Conservation (phyloP, 2,888 invertebrate genomes). For the Cyaniris semiargus region DNA sequence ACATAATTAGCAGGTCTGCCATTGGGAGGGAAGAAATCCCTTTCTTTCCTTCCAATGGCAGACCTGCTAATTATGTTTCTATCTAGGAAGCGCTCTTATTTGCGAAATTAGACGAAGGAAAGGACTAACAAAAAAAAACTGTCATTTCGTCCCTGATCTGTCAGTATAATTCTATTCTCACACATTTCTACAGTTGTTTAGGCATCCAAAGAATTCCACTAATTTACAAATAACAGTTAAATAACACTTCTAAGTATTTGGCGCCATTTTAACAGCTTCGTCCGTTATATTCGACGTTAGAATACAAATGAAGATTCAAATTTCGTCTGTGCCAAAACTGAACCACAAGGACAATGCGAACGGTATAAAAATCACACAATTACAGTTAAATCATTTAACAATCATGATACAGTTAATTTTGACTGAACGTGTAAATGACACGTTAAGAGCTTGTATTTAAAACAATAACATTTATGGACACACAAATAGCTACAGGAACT, state of each 20-base stretch:
- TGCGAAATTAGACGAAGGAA: too few species aligned
- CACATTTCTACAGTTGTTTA: too few species aligned
- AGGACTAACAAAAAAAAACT: too few species aligned
- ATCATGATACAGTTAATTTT: not conserved
- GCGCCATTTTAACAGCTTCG: conserved; percentile 35
- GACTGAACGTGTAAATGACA: not conserved
- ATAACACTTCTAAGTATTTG: conserved; percentile 21
- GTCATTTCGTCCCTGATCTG: too few species aligned
- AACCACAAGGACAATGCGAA: conserved; percentile 4
- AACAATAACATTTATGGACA: not conserved
- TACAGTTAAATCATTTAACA: not conserved
- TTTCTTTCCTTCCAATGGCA: too few species aligned
- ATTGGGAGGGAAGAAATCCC: too few species aligned
- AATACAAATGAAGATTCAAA: conserved; percentile 48
- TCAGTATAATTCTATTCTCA: too few species aligned
- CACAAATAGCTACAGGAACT: too few species aligned
- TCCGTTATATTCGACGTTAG: conserved; percentile 43
- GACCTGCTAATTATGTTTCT: too few species aligned
- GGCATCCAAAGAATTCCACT: not conserved
- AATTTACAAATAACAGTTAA: not conserved
- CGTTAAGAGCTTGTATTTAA: not conserved
- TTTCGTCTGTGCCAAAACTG: conserved; percentile 35
- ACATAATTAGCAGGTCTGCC: too few species aligned
- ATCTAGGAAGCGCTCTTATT: too few species aligned
- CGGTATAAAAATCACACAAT: conserved; percentile 2